A percentile compares a stretch with the other conserved stretches of the same genome.
Evolutionary conservation across 2,888 invertebrate genomes (phyloP).

Genomic region (Hecatera dysodea): DNA sequence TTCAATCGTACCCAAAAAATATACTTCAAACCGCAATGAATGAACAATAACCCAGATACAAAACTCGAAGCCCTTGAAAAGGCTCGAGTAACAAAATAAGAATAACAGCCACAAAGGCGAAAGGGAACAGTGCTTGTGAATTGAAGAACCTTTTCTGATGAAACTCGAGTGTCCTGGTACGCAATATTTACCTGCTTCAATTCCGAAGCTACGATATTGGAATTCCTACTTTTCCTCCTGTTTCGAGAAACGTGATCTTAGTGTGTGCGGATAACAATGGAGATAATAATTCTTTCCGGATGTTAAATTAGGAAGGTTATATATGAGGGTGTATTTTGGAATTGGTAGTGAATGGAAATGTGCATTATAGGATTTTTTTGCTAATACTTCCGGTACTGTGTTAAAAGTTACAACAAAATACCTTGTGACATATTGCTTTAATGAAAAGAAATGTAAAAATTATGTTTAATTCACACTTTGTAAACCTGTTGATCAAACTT

Average conservation of each 20-base stretch:
- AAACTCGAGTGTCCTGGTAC: conserved; percentile 43
- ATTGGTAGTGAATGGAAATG: not conserved
- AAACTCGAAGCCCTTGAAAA: conserved; percentile 31
- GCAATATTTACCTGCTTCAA: conserved; percentile 64
- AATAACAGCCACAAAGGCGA: conserved; percentile 54
- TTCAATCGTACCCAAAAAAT: conserved; percentile 7
- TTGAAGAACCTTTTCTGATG: conserved; percentile 60
- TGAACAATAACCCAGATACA: conserved; percentile 53
- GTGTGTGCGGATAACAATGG: conserved; percentile 4
- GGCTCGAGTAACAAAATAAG: conserved; percentile 45
- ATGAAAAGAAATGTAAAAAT: too few relatives aligned
- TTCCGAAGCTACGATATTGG: conserved; percentile 54
- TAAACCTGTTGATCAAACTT: too few relatives aligned
- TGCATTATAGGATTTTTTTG: not conserved
- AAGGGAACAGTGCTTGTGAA: conserved; percentile 34
- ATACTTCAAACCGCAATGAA: conserved; percentile 50
- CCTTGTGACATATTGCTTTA: too few relatives aligned
- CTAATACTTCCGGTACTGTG: too few relatives aligned
- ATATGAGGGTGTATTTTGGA: not conserved
- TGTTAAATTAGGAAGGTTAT: not conserved
- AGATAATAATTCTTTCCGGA: not conserved
- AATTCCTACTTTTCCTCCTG: conserved; percentile 50
- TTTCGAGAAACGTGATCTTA: conserved; percentile 46
- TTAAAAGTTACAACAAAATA: too few relatives aligned
- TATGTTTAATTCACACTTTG: too few relatives aligned